Evolutionary conservation across 2,797 vertebrate genomes (phyloP), one percentile per base, ranked within the genome.

Genomic region (Uromys caudimaculatus): DNA sequence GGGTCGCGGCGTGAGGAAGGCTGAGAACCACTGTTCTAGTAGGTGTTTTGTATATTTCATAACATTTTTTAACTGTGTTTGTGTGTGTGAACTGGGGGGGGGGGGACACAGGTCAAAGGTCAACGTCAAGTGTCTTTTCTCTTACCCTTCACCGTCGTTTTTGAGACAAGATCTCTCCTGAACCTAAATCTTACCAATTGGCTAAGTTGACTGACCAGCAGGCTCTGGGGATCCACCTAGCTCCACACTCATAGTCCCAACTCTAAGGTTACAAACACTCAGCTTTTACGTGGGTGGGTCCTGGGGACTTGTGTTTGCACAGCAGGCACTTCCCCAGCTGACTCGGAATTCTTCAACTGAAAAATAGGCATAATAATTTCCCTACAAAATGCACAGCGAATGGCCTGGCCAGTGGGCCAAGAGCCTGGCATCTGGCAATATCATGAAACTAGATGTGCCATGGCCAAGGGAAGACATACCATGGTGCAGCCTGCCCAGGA

Each of bases 341-440:
- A 52, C 21, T n/a, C 62, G 5, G 23, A 50, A n/a, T 13, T 13
- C 44, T 89, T 85, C n/a, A 41, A 47, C n/a, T 76, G 47, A 79
- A 85, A 95, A 87, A 89, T 60, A 12, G 82, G 38, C 17, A 23
- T 35, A 75, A 47, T 75, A 14, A 44, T 79, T 94, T 93, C 52
- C 93, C 54, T 87, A 29, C 24, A 69, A 89, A 75, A 69, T 9
- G 11, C 23, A 4, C 4, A 35, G 50, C 2, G 23, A 14, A 60
- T 0, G 9, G 21, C 44, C 41, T 19, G 47, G 16, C 47, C 35
- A 44, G 7, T 12, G 64, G 78, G 29, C 60, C 19, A 7, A 29
- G 47, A 6, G 35, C 27, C n/a, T 52, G 69, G 76, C 75, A 27
- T 29, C 87, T 86, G 92, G 69, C 0, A 52, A 77, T 60, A 1